Evolutionary conservation across 2,113 vertebrate genomes (phyloP).

Genomic region (Brienomyrus brachyistius): DNA sequence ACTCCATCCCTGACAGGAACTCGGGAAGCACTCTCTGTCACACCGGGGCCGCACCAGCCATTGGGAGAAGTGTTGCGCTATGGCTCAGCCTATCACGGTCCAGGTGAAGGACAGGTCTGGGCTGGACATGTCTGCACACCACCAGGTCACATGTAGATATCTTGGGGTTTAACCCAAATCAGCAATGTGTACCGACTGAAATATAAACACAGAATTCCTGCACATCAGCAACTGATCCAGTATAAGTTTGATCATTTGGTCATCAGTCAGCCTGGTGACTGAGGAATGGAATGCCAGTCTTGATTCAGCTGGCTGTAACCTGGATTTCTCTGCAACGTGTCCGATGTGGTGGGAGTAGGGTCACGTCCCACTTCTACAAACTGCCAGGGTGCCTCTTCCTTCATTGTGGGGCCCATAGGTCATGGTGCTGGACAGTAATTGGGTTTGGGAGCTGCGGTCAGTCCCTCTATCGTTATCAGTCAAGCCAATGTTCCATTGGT

Average conservation of each 20-base stretch:
- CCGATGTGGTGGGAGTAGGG: not conserved
- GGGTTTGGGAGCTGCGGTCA: not conserved
- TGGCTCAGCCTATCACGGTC: not conserved
- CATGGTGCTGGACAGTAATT: constrained; percentile 4
- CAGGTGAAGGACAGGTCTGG: not conserved
- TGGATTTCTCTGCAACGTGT: not conserved
- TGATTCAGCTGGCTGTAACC: not conserved
- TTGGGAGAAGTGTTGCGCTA: not conserved
- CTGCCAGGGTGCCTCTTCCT: not conserved
- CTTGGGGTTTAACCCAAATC: not conserved
- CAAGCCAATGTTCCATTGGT: not conserved
- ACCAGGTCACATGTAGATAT: not conserved
- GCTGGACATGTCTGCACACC: not conserved
- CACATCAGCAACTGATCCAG: not conserved
- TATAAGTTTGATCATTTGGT: not conserved
- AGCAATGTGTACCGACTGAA: not conserved
- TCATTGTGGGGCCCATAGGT: not conserved
- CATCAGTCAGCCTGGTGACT: not conserved
- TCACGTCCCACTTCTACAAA: not conserved
- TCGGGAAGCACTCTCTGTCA: too few species aligned
- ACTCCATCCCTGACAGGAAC: not conserved
- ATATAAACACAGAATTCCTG: not conserved
- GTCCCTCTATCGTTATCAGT: not conserved
- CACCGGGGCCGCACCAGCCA: not conserved
- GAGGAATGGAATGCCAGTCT: not conserved